Base-by-base conservation (phyloP, 2,888 invertebrate species). In the Lasioglossum oenotherae region DNA sequence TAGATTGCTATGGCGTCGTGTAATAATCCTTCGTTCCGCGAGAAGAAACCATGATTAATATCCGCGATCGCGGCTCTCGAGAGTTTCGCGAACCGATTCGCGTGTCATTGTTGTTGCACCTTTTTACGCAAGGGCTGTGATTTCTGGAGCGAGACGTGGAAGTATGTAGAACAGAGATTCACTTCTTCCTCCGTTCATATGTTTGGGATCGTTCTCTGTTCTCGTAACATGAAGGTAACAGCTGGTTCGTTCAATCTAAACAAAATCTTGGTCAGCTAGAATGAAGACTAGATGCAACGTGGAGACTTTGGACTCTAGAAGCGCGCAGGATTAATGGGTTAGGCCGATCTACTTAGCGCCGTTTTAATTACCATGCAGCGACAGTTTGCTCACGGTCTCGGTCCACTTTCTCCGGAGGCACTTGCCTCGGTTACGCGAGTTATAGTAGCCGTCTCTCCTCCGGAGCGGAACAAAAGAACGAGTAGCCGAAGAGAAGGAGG, bases 11-110 rank as follows among this genome's bases (percentile, higher is more conserved):
- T 73, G 81, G 87, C 82, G 79, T 77, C 60, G 19, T 14, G 88
- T 90, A 91, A 88, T 92, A 91, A 91, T 92, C 86, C 83, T 80
- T 81, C 90, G 84, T 85, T 82, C 82, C 72, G 83, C 87, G 84
- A 81, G 85, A 78, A 85, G 82, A 85, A 88, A 81, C 76, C 10
- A 88, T 92, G 91, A 92, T 92, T 92, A 92, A 92, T 92, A 91
- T 89, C 57, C 44, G 60, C 12, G 44, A 10, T 5, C 53, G 73
- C 73, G 73, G 53, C 53, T 53, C n/a, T 53, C 53, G 27, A 46
- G 16, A 38, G 23, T 67, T 23, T 19, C 41, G 64, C 12, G 74
- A 69, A 44, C 38, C 60, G 60, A 27, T 60, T 31, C 53, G 53
- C 53, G 23, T n/a, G n/a, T 53, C 53, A 53, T 53, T n/a, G 53